Percentiles rank a stretch among this genome's conserved stretches.
phyloP scores from a whole-genome alignment of 2,888 invertebrate species.

The Rutpela maculata region DNA sequence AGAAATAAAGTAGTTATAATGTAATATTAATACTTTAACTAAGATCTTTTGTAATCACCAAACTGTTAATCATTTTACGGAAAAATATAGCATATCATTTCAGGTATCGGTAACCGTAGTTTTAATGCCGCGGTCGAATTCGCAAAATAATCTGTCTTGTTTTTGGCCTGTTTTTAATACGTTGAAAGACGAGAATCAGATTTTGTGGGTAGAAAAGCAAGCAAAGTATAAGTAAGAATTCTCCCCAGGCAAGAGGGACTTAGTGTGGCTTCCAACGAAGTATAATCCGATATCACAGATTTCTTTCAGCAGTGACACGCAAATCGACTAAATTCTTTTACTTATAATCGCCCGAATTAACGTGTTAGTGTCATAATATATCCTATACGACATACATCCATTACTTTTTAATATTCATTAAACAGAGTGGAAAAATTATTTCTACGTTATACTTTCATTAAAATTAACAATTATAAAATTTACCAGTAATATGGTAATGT shows the following conservation, averaged over 20 bases:
- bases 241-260: constrained; percentile 51
- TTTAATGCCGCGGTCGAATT: background rate
- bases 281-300: constrained; percentile 65
- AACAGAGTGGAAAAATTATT: background rate
- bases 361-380: constrained; percentile 19
- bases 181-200: constrained; percentile 59
- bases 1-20: no score
- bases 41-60: no score
- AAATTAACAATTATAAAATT: no score
- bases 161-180: constrained; percentile 38
- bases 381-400: constrained; percentile 12
- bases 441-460: no score
- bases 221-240: constrained; percentile 33
- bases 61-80: background rate
- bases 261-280: constrained; percentile 61
- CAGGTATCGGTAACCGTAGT: constrained; percentile 6
- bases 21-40: no score
- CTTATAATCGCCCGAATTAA: constrained; percentile 36
- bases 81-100: background rate
- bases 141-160: constrained; percentile 31
- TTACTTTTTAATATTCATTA: constrained; percentile 44
- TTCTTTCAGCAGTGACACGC: constrained; percentile 61
- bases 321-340: constrained; percentile 55
- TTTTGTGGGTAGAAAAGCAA: constrained; percentile 52
- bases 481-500: no score